Evolutionary conservation across 2,888 invertebrate genomes (phyloP), one percentile per base, ranked within the genome.

Genomic region (Acrobasis suavella): DNA sequence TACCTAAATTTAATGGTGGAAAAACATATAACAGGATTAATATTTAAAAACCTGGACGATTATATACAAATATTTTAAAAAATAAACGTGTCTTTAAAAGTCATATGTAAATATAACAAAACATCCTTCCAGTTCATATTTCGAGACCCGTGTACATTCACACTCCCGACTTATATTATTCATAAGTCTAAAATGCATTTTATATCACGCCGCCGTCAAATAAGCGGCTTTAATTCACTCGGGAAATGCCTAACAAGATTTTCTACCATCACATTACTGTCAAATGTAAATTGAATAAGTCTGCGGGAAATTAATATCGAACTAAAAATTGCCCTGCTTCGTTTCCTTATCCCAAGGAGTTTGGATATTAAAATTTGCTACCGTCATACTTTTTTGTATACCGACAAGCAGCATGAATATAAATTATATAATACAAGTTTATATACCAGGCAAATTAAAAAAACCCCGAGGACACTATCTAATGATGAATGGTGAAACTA

Each of bases 101-200:
- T 32, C 32, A 32, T 22, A 32, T 7, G 7, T 32, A 8, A 7
- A 22, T 22, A 22, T 3, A 22, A 2, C 32, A 32, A 32, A 32
- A 32, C 7, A 32, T 32, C 46, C n/a, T n/a, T n/a, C 2, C 46
- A 14, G n/a, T 1, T 17, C 12, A 17, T 50, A 50, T 17, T 50
- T 32, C n/a, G 5, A 22, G 14, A 14, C 9, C 17, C 15, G 46
- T 58, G 17, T 46, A 16, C n/a, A 50, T 50, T 12, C n/a, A 59
- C 14, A 12, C 16, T 52, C 14, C 3, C 52, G 3, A 59, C 32
- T 22, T 68, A 71, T 73, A 76, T 78, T 74, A 82, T 78, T 80
- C 72, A 65, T 69, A 69, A 72, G 68, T 74, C 72, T 72, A 70
- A 82, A 86, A 84, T 87, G 88, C 87, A 86, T 85, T 87, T 85